phyloP scores from a whole-genome alignment of 2,888 invertebrate genomes.

The Scaptomyza tumidula region DNA sequence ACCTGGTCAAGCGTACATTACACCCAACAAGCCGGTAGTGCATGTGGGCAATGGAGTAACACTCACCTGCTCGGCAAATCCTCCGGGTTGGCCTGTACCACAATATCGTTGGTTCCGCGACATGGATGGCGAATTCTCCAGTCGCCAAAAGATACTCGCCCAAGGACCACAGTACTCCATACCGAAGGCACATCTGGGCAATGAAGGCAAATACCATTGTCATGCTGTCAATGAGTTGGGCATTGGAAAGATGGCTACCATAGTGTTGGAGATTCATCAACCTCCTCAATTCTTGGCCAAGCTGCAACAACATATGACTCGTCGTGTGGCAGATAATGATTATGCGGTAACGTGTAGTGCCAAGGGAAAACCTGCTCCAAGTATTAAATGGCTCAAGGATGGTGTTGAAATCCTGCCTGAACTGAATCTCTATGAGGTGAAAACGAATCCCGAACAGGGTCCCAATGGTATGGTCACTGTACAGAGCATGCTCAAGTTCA shows the following conservation, averaged over 20 bases:
- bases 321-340: conserved; percentile 91
- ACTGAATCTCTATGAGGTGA: conserved; percentile 92
- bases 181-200: conserved; percentile 92
- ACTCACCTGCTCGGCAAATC: conserved; percentile 93
- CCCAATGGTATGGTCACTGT: conserved; percentile 92
- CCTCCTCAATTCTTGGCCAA: conserved; percentile 93
- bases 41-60: conserved; percentile 93
- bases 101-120: conserved; percentile 95
- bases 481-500: conserved; percentile 92
- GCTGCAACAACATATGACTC: conserved; percentile 92
- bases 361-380: conserved; percentile 94
- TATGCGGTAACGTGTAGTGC: conserved; percentile 93
- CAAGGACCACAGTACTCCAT: conserved; percentile 94
- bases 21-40: conserved; percentile 93
- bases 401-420: conserved; percentile 91
- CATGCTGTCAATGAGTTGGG: conserved; percentile 96
- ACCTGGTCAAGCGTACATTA: conserved; percentile 93
- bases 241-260: conserved; percentile 93
- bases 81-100: conserved; percentile 96
- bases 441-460: conserved; percentile 90
- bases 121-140: conserved; percentile 86
- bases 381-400: conserved; percentile 94
- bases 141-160: conserved; percentile 88
- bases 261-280: conserved; percentile 93
- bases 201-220: conserved; percentile 95